A percentile compares a stretch with the other conserved stretches of the same genome.
Evolutionary conservation across 2,888 invertebrate genomes (phyloP).

Genomic region (Leucophenga montana): DNA sequence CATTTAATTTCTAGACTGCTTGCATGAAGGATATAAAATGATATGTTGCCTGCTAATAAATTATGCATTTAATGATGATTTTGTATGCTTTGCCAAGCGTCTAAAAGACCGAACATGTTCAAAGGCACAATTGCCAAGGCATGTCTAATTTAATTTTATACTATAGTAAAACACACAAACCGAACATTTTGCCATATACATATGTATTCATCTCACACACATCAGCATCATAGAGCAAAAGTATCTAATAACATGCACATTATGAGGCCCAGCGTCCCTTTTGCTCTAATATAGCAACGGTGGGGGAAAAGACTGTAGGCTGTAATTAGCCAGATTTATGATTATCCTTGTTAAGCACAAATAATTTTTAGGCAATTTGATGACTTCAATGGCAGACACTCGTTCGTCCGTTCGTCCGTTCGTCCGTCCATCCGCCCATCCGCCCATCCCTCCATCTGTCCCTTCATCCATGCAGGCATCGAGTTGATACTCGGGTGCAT

Average conservation of each 20-base stretch:
- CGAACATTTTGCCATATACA: constrained; percentile 28
- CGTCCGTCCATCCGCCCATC: too few relatives aligned
- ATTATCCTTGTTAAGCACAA: constrained; percentile 71
- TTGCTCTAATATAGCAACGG: not conserved
- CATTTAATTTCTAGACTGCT: too few relatives aligned
- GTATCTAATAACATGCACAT: constrained; percentile 26
- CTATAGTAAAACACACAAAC: constrained; percentile 39
- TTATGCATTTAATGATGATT: constrained; percentile 55
- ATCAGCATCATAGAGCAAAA: constrained; percentile 8
- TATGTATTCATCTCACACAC: constrained; percentile 34
- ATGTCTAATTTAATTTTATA: constrained; percentile 65
- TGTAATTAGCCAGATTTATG: constrained; percentile 72
- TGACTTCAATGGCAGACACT: constrained; percentile 41
- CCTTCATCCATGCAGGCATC: too few relatives aligned
- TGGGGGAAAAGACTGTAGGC: constrained; percentile 47
- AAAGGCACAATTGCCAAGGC: constrained; percentile 39
- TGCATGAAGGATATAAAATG: constrained; percentile 31
- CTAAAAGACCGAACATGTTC: not conserved
- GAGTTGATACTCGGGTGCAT: constrained; percentile 13
- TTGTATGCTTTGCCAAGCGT: constrained; percentile 37
- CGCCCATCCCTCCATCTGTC: too few relatives aligned
- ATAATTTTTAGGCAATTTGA: constrained; percentile 70
- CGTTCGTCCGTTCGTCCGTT: too few relatives aligned
- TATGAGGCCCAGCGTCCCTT: not conserved
- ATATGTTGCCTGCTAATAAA: constrained; percentile 38